These are phyloP conservation scores for Leptinotarsa tumamoca DNA, from an alignment of 2,888 invertebrate genomes.

Conservation along the genomic window DNA sequence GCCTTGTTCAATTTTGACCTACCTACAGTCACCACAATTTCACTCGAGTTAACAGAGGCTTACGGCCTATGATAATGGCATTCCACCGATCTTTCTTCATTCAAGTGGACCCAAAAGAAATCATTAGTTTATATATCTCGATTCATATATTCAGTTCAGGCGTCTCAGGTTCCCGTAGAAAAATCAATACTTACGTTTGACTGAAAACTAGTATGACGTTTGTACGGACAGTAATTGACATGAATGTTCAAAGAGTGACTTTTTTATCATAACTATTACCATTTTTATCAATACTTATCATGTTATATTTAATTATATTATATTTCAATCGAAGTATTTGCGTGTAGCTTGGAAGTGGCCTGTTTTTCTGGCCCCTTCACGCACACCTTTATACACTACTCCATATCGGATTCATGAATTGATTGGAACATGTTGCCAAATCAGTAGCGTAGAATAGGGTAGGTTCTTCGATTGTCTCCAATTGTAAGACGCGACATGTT, in stretches of 20 bases:
- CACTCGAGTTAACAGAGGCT: conserved; percentile 3
- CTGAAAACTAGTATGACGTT: neutral
- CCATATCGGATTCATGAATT: conserved; percentile 65
- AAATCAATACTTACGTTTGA: neutral
- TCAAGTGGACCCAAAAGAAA: conserved; percentile 12
- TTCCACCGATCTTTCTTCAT: conserved; percentile 5
- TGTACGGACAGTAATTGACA: conserved; percentile 15
- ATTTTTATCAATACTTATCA: neutral
- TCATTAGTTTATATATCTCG: conserved; percentile 13
- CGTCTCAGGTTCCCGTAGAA: neutral
- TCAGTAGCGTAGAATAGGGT: conserved; percentile 25
- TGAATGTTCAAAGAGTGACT: conserved; percentile 27
- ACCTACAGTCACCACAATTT: conserved; percentile 10
- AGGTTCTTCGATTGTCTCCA: conserved; percentile 34
- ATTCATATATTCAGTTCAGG: conserved; percentile 3
- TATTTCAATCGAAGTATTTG: conserved; percentile 33
- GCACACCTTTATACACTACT: conserved; percentile 66
- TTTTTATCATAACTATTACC: conserved; percentile 25
- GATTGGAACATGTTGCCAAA: conserved; percentile 43
- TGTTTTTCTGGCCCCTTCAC: conserved; percentile 60
- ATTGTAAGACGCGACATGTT: conserved; percentile 22
- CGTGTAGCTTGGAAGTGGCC: conserved; percentile 46
- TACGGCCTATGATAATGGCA: conserved; percentile 17
- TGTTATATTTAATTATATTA: too few relatives aligned
- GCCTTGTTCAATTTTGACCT: conserved; percentile 13